Evolutionary conservation across 2,113 vertebrate species (phyloP).

Genomic region (Catagonus wagneri): DNA sequence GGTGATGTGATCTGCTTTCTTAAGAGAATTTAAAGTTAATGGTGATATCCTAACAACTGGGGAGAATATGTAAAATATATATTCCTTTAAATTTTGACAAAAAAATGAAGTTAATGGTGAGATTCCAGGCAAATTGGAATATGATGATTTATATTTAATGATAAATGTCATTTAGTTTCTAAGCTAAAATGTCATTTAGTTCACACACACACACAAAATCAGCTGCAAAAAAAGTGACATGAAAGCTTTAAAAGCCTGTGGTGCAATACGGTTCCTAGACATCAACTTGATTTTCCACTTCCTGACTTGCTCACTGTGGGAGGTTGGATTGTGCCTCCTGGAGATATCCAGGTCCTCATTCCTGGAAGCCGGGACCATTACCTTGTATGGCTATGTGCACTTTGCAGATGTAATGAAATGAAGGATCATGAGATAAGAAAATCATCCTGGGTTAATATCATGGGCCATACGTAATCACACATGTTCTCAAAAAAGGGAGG

Average conservation of each 20-base stretch:
- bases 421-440: background rate
- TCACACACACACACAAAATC: background rate
- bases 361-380: background rate
- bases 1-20: background rate
- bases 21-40: background rate
- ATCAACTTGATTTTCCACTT: no score
- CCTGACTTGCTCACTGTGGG: background rate
- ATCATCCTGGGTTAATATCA: background rate
- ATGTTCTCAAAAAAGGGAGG: no score
- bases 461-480: background rate
- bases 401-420: background rate
- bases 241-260: background rate
- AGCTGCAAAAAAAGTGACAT: background rate
- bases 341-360: background rate
- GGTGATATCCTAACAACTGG: no score
- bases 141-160: background rate
- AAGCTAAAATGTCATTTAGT: background rate
- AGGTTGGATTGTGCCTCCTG: background rate
- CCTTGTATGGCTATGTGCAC: background rate
- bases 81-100: no score
- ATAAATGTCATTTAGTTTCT: background rate
- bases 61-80: no score
- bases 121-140: background rate
- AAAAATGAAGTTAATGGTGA: background rate
- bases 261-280: background rate